Evolutionary conservation across 2,797 vertebrate species (phyloP).

Genomic region (Borostomias antarcticus): DNA sequence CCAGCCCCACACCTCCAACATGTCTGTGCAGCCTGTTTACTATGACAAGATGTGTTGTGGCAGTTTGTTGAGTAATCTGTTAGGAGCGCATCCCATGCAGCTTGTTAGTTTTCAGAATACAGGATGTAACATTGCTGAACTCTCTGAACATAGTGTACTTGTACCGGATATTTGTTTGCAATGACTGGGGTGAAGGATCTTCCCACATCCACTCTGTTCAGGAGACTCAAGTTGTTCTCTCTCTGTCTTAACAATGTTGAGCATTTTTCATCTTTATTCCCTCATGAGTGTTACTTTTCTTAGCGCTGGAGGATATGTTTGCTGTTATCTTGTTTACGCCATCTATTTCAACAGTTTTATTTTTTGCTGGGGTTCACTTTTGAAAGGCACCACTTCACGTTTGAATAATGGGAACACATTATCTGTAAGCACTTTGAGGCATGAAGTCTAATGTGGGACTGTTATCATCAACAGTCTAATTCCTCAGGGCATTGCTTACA

Average conservation of each 20-base stretch:
- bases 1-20: background rate
- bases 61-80: constrained; percentile 24
- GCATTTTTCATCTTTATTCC: constrained; percentile 26
- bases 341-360: constrained; percentile 45
- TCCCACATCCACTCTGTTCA: background rate
- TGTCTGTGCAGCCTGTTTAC: constrained; percentile 12
- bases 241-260: constrained; percentile 1
- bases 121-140: background rate
- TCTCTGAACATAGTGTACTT: background rate
- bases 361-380: constrained; percentile 38
- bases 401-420: constrained; percentile 53
- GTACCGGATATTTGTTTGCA: background rate
- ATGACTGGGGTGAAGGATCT: constrained; percentile 19
- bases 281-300: constrained; percentile 22
- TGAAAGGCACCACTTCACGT: constrained; percentile 38
- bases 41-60: constrained; percentile 6
- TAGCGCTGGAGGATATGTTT: constrained; percentile 52
- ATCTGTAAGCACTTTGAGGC: constrained; percentile 57
- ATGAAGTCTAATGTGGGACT: constrained; percentile 41
- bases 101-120: constrained; percentile 23
- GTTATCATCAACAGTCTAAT: constrained; percentile 44
- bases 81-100: constrained; percentile 19
- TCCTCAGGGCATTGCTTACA: constrained; percentile 54
- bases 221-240: background rate
- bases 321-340: constrained; percentile 52